These are phyloP conservation scores for Euspilapteryx auroguttella DNA, from an alignment of 2,888 invertebrate genomes.

Conservation along the genomic window DNA sequence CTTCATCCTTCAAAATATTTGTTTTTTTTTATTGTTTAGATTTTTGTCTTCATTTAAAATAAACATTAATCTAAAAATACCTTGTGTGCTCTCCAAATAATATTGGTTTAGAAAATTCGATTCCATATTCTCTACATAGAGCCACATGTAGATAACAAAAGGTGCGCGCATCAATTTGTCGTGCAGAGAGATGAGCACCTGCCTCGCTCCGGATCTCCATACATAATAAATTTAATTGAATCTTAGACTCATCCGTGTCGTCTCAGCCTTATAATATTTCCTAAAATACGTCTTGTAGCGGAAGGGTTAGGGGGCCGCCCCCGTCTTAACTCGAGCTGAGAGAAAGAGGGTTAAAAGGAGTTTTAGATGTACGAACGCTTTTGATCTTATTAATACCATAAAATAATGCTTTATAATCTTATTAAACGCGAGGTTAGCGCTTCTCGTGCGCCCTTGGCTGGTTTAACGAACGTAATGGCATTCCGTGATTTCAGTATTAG, in stretches of 20 bases:
- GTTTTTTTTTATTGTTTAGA: too few species aligned
- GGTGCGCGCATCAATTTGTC: too few species aligned
- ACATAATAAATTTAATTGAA: conserved; percentile 62
- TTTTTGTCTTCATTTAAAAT: too few species aligned
- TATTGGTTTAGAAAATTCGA: too few species aligned
- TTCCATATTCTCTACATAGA: too few species aligned
- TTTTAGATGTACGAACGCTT: conserved; percentile 67
- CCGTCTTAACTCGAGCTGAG: conserved; percentile 58
- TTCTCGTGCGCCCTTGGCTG: conserved; percentile 40
- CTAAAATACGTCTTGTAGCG: conserved; percentile 44
- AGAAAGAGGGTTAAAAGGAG: conserved; percentile 63
- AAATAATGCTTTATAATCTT: conserved; percentile 77
- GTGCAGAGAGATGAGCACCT: too few species aligned
- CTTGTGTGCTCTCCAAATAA: too few species aligned
- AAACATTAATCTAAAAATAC: too few species aligned
- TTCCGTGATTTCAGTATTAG: conserved; percentile 41
- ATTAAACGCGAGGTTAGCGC: conserved; percentile 74
- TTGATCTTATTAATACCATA: conserved; percentile 76
- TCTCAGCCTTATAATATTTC: conserved; percentile 47
- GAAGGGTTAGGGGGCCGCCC: conserved; percentile 38
- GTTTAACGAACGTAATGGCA: too few species aligned
- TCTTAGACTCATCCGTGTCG: conserved; percentile 49
- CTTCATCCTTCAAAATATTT: too few species aligned
- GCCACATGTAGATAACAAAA: too few species aligned
- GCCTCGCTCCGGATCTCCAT: conserved; percentile 52